phyloP scores from a whole-genome alignment of 2,888 invertebrate species.

The Cataglyphis cursor region DNA sequence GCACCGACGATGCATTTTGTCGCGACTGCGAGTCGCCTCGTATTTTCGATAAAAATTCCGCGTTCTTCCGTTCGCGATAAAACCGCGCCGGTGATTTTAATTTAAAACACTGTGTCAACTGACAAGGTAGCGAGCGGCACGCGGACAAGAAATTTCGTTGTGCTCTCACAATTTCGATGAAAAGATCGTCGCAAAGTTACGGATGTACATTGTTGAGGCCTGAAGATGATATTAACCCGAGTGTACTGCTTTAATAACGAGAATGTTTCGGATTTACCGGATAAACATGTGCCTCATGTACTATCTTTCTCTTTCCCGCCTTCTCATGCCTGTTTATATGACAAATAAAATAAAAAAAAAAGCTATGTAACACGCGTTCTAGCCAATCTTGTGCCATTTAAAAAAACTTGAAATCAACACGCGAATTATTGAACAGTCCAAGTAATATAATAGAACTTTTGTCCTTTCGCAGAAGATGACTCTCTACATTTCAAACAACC shows the following conservation, averaged over 20 bases:
- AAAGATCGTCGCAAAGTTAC: constrained; percentile 42
- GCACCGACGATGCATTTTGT: constrained; percentile 40
- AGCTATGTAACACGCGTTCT: background rate
- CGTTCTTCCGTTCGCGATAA: constrained; percentile 3
- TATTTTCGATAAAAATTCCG: constrained; percentile 38
- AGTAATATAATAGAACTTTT: constrained; percentile 58
- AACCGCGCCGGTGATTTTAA: constrained; percentile 44
- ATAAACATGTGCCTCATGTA: background rate
- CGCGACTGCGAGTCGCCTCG: constrained; percentile 2
- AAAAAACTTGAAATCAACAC: constrained; percentile 25
- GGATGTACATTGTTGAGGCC: constrained; percentile 28
- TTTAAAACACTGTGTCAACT: constrained; percentile 39
- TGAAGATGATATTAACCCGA: constrained; percentile 40
- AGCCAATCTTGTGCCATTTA: constrained; percentile 31
- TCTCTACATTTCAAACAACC: constrained; percentile 55
- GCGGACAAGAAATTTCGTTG: constrained; percentile 10
- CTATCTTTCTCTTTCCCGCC: background rate
- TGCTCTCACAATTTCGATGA: constrained; percentile 28
- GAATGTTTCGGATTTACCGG: constrained; percentile 57
- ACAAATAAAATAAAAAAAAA: constrained; percentile 23
- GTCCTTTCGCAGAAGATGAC: constrained; percentile 25
- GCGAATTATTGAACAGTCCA: constrained; percentile 40
- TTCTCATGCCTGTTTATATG: background rate
- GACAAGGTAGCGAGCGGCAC: background rate
- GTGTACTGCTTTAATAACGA: constrained; percentile 55